Evolutionary conservation across 2,113 vertebrate genomes (phyloP), one percentile per base, ranked within the genome.

Genomic region (Stercorarius parasiticus): DNA sequence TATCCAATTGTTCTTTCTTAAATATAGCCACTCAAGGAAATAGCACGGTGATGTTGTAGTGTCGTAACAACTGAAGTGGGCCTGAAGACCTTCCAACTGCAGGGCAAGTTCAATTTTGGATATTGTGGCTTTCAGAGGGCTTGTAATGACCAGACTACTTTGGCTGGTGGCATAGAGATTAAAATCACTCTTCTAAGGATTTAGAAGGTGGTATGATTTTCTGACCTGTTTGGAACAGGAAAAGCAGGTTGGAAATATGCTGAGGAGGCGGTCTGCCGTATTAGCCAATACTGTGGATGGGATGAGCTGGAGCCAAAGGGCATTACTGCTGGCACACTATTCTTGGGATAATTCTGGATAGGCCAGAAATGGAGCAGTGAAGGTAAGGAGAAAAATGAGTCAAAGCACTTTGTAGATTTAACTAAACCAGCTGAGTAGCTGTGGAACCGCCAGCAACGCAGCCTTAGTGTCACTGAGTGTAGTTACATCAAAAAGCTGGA

Each of bases 401-500:
- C 27, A 11, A 19, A 73, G 38, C 11, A 56, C 1, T 2, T 5
- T 42, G 65, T 2, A 6, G 59, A 15, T 32, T 13, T 58, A 42
- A 23, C 27, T 45, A 6, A 36, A n/a, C 6, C 18, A 74, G 42
- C n/a, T 40, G 69, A 13, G 53, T 13, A 27, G 36, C n/a, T 30
- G 40, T 62, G 70, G 55, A 47, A 3, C 19, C 5, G 29, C 49
- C 2, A 7, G 42, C 36, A 55, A 11, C 0, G 0, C 40, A 6
- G 61, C 67, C 66, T 36, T 27, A 25, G 32, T 9, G 49, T 36
- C 55, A 4, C 55, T 1, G 61, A 10, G 34, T 0, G 10, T 5
- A 30, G 42, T 14, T 23, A n/a, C 0, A 0, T 19, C 2, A 6
- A 42, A 77, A 38, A n/a, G n/a, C 52, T 69, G 34, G 69, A 20